These are phyloP conservation scores for Mormyrus proboscirostris DNA, from an alignment of 2,797 vertebrate genomes.

Conservation along the genomic window DNA sequence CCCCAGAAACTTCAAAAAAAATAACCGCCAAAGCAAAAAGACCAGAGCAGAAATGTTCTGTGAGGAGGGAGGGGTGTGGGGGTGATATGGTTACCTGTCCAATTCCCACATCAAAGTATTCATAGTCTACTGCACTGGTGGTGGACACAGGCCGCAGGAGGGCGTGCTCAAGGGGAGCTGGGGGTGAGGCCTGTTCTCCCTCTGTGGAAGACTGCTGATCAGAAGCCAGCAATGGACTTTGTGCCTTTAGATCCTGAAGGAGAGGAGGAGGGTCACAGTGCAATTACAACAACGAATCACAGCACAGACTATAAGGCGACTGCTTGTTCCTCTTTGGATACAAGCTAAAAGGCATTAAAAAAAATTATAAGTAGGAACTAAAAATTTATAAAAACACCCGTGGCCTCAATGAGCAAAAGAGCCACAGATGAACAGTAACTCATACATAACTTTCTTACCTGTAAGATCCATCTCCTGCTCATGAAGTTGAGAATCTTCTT, in stretches of 20 bases:
- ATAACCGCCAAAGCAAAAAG: not conserved
- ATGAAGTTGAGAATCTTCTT: slow-evolving; percentile 84
- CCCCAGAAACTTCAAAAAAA: slow-evolving; percentile 29
- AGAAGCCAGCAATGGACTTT: slow-evolving; percentile 26
- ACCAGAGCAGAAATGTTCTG: not conserved
- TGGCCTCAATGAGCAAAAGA: not conserved
- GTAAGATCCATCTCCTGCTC: slow-evolving; percentile 48
- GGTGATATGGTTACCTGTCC: slow-evolving; percentile 60
- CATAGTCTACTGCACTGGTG: slow-evolving; percentile 34
- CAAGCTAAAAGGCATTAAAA: not conserved
- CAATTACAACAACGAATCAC: not conserved
- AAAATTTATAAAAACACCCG: not conserved
- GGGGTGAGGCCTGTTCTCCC: not conserved
- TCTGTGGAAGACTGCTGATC: slow-evolving; percentile 40
- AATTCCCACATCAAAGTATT: slow-evolving; percentile 56
- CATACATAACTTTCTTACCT: slow-evolving; percentile 46
- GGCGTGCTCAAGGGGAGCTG: not conserved
- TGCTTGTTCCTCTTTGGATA: not conserved
- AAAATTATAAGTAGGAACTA: not conserved
- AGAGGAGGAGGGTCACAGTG: not conserved
- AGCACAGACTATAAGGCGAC: not conserved
- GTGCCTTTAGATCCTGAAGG: slow-evolving; percentile 43
- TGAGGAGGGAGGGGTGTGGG: not conserved
- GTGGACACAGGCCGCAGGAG: slow-evolving; percentile 15
- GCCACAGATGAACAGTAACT: not conserved